Conservation (phyloP, 2,797 vertebrate genomes). For the Semaprochilodus insignis region DNA sequence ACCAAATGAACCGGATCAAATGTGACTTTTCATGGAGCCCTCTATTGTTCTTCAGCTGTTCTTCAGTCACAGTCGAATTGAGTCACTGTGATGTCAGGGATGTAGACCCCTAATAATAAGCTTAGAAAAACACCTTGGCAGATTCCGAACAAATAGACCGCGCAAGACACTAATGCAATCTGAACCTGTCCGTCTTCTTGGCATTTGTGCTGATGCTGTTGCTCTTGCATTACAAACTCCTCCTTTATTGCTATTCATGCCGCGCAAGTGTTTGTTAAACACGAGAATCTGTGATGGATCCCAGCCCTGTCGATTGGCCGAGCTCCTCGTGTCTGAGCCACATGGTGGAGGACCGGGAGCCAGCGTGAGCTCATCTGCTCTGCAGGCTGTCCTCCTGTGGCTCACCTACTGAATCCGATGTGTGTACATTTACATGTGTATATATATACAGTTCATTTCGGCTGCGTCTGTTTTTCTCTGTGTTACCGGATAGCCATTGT, state of each 20-base stretch:
- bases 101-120: neutral
- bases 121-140: neutral
- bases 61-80: no score
- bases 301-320: neutral
- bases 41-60: no score
- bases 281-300: constrained; percentile 18
- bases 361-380: neutral
- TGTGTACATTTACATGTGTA: neutral
- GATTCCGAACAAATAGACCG: neutral
- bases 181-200: neutral
- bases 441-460: neutral
- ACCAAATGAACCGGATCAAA: no score
- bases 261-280: constrained; percentile 15
- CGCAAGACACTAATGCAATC: neutral
- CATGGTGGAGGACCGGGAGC: neutral
- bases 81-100: no score
- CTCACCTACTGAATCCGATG: neutral
- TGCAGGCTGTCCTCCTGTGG: neutral
- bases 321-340: constrained; percentile 1
- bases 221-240: neutral
- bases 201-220: neutral
- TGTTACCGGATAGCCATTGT: no score
- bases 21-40: no score
- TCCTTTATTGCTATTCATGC: constrained; percentile 15
- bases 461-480: neutral